Evolutionary conservation across 2,797 vertebrate genomes (phyloP).

Genomic region (Sebastes melanostomus): DNA sequence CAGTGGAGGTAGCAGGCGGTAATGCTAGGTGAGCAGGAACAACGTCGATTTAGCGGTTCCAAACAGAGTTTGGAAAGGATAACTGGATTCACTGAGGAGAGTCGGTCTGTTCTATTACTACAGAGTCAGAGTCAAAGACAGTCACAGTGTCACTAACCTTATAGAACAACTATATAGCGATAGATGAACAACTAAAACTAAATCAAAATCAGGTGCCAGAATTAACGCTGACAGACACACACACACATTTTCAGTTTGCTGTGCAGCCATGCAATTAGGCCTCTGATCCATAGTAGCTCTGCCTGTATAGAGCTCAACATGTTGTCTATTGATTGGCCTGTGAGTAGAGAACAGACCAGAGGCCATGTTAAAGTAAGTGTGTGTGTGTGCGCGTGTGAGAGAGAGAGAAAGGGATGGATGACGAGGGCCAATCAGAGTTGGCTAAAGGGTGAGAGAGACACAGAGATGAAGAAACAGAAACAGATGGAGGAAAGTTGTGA

Average conservation of each 20-base stretch:
- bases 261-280: constrained; percentile 47
- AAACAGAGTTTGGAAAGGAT: not conserved
- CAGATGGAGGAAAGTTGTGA: not conserved
- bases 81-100: not conserved
- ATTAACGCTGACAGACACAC: not conserved
- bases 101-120: too few relatives aligned
- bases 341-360: constrained; percentile 63
- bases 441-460: not conserved
- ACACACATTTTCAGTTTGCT: constrained; percentile 2
- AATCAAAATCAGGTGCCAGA: not conserved
- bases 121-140: too few relatives aligned
- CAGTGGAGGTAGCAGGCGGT: not conserved
- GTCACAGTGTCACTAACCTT: too few relatives aligned
- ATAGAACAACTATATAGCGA: too few relatives aligned
- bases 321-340: constrained; percentile 64
- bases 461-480: not conserved
- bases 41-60: not conserved
- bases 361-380: constrained; percentile 47
- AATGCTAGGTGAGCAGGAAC: not conserved
- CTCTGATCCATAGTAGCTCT: constrained; percentile 50
- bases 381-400: not conserved
- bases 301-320: constrained; percentile 57
- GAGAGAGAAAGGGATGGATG: not conserved
- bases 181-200: too few relatives aligned
- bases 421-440: not conserved